Conservation (phyloP, 2,113 vertebrate species). For the Setophaga kirtlandii region DNA sequence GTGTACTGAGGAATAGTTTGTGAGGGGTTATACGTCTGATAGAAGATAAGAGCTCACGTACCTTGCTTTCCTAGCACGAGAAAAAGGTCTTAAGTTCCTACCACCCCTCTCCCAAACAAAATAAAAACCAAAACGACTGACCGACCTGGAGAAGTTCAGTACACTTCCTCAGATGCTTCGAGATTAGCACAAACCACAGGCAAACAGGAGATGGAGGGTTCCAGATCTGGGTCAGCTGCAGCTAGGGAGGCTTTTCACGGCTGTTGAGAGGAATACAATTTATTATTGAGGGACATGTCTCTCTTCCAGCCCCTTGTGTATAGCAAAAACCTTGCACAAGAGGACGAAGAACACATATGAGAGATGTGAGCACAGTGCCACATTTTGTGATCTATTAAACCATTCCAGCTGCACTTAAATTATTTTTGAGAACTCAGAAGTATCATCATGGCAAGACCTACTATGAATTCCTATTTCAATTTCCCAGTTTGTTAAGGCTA, state of each 20-base stretch:
- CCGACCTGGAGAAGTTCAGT: not conserved
- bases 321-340: not conserved
- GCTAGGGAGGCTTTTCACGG: not conserved
- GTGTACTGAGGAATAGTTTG: conserved; percentile 54
- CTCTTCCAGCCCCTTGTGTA: not conserved
- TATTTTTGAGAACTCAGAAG: not conserved
- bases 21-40: conserved; percentile 49
- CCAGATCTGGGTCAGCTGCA: not conserved
- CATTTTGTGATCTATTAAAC: not conserved
- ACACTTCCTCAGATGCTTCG: not conserved
- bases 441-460: not conserved
- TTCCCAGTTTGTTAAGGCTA: not conserved
- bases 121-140: not conserved
- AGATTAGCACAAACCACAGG: not conserved
- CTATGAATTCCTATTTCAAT: not conserved
- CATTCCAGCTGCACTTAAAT: not conserved
- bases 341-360: not conserved
- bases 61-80: conserved; percentile 45
- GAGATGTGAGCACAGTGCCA: not conserved
- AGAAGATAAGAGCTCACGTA: conserved; percentile 63
- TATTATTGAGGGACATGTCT: not conserved
- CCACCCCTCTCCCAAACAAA: not conserved
- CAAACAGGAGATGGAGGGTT: not conserved
- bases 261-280: not conserved
- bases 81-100: conserved; percentile 34